Conservation (phyloP, 2,113 vertebrate genomes). For the Eulemur rufifrons region DNA sequence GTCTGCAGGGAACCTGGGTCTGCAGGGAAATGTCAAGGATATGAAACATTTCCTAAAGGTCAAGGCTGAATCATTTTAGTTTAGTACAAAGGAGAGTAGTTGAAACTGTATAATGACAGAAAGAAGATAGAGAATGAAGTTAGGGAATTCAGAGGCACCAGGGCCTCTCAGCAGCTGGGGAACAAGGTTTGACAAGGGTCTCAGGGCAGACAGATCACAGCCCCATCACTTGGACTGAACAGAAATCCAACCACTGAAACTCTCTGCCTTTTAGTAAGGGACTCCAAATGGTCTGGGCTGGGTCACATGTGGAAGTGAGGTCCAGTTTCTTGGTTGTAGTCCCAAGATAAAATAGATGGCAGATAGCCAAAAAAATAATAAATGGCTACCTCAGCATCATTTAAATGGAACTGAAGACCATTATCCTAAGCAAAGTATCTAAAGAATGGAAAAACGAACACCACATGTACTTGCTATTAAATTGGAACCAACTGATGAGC, state of each 20-base stretch:
- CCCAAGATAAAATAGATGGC: background rate
- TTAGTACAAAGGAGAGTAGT: background rate
- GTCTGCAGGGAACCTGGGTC: background rate
- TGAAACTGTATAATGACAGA: background rate
- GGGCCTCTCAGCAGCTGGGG: background rate
- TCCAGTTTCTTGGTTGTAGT: background rate
- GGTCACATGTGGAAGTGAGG: fast-evolving
- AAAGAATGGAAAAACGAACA: background rate
- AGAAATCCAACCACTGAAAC: background rate
- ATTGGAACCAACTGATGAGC: background rate
- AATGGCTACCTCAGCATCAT: background rate
- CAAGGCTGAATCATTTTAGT: background rate
- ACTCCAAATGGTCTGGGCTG: background rate
- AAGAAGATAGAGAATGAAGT: background rate
- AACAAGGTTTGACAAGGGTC: background rate
- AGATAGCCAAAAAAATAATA: background rate
- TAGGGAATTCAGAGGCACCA: background rate
- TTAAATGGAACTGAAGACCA: background rate
- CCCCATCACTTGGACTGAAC: background rate
- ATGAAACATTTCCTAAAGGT: slow-evolving; percentile 9
- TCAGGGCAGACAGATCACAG: fast-evolving
- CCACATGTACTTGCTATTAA: too few species aligned
- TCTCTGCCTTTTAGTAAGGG: background rate
- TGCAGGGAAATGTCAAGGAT: background rate
- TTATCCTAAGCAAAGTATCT: background rate